Percentiles rank a stretch among this genome's conserved stretches.
Evolutionary conservation across 2,888 invertebrate species (phyloP).

Genomic region (Listrodromus nycthemerus): DNA sequence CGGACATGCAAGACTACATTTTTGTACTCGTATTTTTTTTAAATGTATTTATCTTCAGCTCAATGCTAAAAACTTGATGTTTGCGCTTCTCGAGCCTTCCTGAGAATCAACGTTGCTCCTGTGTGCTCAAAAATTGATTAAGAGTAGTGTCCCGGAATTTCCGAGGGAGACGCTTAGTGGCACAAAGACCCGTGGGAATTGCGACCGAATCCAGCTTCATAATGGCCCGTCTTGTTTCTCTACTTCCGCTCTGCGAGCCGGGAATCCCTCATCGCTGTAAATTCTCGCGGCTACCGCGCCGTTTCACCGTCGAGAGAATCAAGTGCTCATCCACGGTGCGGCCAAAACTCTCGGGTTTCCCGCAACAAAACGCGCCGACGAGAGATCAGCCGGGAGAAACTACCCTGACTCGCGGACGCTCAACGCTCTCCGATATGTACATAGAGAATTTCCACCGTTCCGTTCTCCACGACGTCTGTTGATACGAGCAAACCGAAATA

Average conservation of each 20-base stretch:
- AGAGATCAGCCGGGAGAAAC: not conserved
- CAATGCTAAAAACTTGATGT: not conserved
- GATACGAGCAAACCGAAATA: not conserved
- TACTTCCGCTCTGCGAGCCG: not conserved
- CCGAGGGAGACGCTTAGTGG: not conserved
- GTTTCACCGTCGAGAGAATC: constrained; percentile 23
- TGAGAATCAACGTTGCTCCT: not conserved
- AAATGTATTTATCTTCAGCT: not conserved
- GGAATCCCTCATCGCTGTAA: not conserved
- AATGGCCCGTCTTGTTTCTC: constrained; percentile 17
- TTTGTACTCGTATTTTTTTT: too few species aligned
- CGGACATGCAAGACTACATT: too few species aligned
- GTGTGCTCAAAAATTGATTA: not conserved
- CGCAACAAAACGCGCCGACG: not conserved
- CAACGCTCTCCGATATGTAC: constrained; percentile 31
- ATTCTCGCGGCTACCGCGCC: constrained; percentile 8
- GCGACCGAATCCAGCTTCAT: constrained; percentile 18
- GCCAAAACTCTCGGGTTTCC: constrained; percentile 14
- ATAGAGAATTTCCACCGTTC: constrained; percentile 1
- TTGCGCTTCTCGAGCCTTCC: not conserved
- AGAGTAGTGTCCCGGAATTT: not conserved
- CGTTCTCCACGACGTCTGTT: not conserved
- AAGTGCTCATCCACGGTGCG: constrained; percentile 6
- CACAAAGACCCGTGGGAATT: constrained; percentile 14
- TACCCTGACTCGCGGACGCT: constrained; percentile 15